phyloP scores from a whole-genome alignment of 2,797 vertebrate genomes.

The Hippoglossus hippoglossus region DNA sequence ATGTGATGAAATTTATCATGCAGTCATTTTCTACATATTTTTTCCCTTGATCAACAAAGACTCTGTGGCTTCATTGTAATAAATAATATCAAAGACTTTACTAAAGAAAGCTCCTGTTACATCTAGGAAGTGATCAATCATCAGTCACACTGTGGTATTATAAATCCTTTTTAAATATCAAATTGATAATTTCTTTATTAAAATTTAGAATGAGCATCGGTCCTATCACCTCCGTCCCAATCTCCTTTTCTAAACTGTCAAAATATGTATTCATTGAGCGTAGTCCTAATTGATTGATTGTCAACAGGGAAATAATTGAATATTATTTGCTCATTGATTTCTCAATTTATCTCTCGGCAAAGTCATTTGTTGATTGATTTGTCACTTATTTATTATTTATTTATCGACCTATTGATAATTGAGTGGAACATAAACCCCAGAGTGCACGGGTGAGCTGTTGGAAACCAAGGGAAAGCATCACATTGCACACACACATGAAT shows the following conservation, averaged over 20 bases:
- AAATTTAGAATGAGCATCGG: neutral
- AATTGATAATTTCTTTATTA: neutral
- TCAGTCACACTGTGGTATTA: neutral
- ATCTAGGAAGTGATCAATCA: too few relatives aligned
- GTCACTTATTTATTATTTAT: neutral
- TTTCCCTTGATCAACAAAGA: too few relatives aligned
- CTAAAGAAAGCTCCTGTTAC: too few relatives aligned
- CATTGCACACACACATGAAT: neutral
- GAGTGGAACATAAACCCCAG: neutral
- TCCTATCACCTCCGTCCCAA: neutral
- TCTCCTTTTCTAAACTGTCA: neutral
- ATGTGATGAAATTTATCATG: neutral
- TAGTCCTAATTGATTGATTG: conserved; percentile 1
- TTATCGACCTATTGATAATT: neutral
- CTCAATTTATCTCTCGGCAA: neutral
- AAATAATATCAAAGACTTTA: too few relatives aligned
- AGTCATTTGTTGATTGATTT: neutral
- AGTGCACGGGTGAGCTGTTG: neutral
- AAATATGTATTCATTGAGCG: neutral
- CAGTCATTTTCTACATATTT: neutral
- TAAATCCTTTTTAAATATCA: neutral
- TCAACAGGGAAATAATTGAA: neutral
- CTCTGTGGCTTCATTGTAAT: too few relatives aligned
- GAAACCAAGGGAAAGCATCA: too few relatives aligned
- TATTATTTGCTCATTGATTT: conserved; percentile 4